Conservation (phyloP, 2,888 invertebrate species). For the Rhynchonema sp. region DNA sequence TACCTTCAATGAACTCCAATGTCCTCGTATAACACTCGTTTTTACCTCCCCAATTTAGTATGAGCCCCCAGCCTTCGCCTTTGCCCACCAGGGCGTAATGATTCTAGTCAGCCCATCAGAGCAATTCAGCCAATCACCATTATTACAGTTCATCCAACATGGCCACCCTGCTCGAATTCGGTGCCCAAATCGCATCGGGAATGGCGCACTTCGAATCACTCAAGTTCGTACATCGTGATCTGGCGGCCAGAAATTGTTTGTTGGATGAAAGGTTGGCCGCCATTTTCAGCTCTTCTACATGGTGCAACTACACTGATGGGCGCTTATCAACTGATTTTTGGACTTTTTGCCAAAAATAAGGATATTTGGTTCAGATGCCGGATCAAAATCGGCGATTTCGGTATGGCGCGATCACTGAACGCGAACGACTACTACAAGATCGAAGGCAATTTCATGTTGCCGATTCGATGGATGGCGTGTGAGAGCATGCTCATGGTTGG, state of each 20-base stretch:
- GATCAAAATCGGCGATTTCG: conserved; percentile 50
- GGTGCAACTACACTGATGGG: neutral
- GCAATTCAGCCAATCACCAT: no score
- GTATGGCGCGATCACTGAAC: conserved; percentile 60
- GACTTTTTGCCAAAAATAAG: neutral
- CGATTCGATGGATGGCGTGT: conserved; percentile 42
- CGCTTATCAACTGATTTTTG: neutral
- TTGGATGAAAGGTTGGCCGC: conserved; percentile 1
- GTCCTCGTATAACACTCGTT: no score
- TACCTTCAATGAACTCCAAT: no score
- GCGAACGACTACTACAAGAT: conserved; percentile 60
- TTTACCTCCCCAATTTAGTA: no score
- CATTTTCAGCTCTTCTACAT: conserved; percentile 1
- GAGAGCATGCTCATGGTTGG: conserved; percentile 16
- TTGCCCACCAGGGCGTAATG: no score
- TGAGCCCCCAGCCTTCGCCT: no score
- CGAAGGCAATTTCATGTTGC: conserved; percentile 51
- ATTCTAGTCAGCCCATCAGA: no score
- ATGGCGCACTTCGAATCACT: conserved; percentile 71
- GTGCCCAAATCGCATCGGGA: conserved; percentile 64
- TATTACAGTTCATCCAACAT: no score
- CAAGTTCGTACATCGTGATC: conserved; percentile 71
- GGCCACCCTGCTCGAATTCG: conserved; percentile 46
- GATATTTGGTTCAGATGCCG: neutral
- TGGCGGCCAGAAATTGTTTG: conserved; percentile 27